A percentile compares a stretch with the other conserved stretches of the same genome.
phyloP scores from a whole-genome alignment of 2,888 invertebrate genomes.

The Epicampocera succincta region DNA sequence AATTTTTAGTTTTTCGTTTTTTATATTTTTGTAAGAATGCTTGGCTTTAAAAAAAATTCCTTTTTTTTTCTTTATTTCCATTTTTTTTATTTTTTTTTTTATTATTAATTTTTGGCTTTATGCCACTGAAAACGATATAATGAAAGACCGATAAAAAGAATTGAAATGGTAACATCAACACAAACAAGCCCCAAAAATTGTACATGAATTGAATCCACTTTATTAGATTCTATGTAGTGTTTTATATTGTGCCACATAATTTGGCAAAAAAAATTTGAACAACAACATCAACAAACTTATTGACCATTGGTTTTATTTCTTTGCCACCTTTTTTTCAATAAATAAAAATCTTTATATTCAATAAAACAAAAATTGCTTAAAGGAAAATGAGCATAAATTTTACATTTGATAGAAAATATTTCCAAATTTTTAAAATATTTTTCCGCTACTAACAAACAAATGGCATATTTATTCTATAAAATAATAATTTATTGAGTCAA shows the following conservation, averaged over 20 bases:
- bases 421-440: too few species aligned
- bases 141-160: conserved; percentile 24
- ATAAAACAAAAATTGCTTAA: background rate
- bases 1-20: background rate
- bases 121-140: conserved; percentile 34
- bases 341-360: too few species aligned
- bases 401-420: background rate
- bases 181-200: conserved; percentile 3
- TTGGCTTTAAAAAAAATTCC: conserved; percentile 33
- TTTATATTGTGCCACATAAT: conserved; percentile 74
- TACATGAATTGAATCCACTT: conserved; percentile 50
- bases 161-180: conserved; percentile 27
- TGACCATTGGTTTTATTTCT: background rate
- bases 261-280: conserved; percentile 73
- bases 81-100: conserved; percentile 19
- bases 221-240: conserved; percentile 70
- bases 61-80: conserved; percentile 15
- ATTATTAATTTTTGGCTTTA: conserved; percentile 33
- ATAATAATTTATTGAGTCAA: background rate
- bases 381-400: background rate
- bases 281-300: conserved; percentile 16
- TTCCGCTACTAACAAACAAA: too few species aligned
- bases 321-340: conserved; percentile 54
- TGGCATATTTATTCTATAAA: too few species aligned
- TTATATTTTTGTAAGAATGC: background rate